Evolutionary conservation across 2,797 vertebrate species (phyloP).

Genomic region (Nannoperca obscura): DNA sequence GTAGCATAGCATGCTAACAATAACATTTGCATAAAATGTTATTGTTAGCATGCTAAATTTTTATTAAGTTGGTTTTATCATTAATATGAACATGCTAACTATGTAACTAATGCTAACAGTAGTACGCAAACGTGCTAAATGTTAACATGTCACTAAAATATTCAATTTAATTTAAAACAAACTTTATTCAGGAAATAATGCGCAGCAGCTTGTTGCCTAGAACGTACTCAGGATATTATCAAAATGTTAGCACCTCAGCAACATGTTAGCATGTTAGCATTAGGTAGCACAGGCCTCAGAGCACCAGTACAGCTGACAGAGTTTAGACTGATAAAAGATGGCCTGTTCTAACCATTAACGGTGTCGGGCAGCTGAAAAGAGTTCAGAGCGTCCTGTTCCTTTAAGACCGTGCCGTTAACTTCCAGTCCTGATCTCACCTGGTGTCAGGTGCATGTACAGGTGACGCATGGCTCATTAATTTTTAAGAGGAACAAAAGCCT

Average conservation of each 20-base stretch:
- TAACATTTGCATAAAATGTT: too few species aligned
- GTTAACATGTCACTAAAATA: background rate
- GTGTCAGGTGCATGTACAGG: background rate
- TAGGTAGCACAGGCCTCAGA: background rate
- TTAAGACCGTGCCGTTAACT: background rate
- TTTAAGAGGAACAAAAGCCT: slow-evolving; percentile 6
- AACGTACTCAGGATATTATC: background rate
- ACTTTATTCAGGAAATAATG: background rate
- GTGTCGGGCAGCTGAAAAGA: background rate
- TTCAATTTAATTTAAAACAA: background rate
- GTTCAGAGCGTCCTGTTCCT: background rate
- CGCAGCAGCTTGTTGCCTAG: too few species aligned
- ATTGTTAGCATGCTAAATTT: too few species aligned
- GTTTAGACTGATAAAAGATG: background rate
- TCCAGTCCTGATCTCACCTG: background rate
- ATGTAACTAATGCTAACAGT: background rate
- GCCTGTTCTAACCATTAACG: rapidly evolving
- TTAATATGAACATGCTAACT: too few species aligned
- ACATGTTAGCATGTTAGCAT: too few species aligned
- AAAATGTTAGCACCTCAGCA: background rate
- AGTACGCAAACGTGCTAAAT: background rate
- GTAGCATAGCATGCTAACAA: too few species aligned
- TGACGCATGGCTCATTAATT: background rate
- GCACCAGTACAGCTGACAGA: background rate
- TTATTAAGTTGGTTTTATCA: too few species aligned